Percentiles rank a stretch among this genome's conserved stretches.
These are phyloP conservation scores for Rhagologus leucostigma DNA, from an alignment of 2,113 vertebrate species.

Conservation along the genomic window DNA sequence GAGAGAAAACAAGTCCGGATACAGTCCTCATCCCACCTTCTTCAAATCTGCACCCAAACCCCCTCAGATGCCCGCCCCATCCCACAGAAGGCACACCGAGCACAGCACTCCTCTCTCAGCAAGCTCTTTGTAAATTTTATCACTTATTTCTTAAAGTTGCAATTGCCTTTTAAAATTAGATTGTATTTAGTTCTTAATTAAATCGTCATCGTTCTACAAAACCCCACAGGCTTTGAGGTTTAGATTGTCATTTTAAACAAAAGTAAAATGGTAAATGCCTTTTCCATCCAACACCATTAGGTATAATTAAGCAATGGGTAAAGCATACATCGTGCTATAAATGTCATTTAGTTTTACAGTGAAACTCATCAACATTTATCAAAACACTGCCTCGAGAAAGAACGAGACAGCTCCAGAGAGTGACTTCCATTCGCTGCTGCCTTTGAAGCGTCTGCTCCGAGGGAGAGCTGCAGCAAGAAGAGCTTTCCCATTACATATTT, in stretches of 20 bases:
- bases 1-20: not conserved
- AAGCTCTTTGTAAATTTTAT: slow-evolving; percentile 4
- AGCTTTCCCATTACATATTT: not conserved
- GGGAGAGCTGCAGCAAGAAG: not conserved
- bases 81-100: not conserved
- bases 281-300: slow-evolving; percentile 69
- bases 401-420: slow-evolving; percentile 48
- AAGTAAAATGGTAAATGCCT: slow-evolving; percentile 71
- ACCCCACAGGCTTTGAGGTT: slow-evolving; percentile 58
- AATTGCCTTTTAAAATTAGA: slow-evolving; percentile 60
- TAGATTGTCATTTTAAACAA: slow-evolving; percentile 68
- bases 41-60: not conserved
- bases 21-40: too few species aligned
- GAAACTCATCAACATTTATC: slow-evolving; percentile 80
- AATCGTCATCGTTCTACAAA: slow-evolving; percentile 48
- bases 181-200: slow-evolving; percentile 72
- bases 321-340: slow-evolving; percentile 68
- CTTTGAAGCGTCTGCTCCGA: slow-evolving; percentile 55
- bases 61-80: not conserved
- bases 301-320: slow-evolving; percentile 75
- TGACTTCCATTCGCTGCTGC: slow-evolving; percentile 21
- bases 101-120: not conserved
- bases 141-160: slow-evolving; percentile 39
- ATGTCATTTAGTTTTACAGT: slow-evolving; percentile 78
- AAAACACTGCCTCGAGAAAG: slow-evolving; percentile 74